A percentile compares a stretch with the other conserved stretches of the same genome.
These are phyloP conservation scores for Camelus bactrianus DNA, from an alignment of 2,113 vertebrate genomes.

Conservation along the genomic window DNA sequence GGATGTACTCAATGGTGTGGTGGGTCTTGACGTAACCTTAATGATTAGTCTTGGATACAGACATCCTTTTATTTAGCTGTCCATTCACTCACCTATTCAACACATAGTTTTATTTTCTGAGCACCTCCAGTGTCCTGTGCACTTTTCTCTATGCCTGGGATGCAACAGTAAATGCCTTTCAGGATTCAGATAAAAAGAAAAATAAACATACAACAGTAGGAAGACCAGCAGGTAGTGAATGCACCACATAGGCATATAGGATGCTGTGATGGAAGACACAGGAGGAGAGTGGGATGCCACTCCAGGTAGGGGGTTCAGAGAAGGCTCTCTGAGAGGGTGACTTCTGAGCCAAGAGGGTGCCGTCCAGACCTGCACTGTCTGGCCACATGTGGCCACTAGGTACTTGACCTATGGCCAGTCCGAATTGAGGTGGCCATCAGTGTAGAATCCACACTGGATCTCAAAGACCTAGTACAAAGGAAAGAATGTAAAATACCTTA, in stretches of 20 bases:
- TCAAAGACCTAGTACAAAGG: neutral
- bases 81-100: neutral
- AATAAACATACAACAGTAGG: neutral
- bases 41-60: neutral
- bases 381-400: neutral
- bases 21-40: neutral
- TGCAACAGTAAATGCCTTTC: neutral
- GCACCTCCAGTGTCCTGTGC: neutral
- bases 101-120: neutral
- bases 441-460: neutral
- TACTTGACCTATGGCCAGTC: neutral
- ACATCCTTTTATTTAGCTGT: neutral
- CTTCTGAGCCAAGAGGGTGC: neutral
- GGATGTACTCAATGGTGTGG: fast-evolving
- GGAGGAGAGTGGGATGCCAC: too few species aligned
- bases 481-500: neutral
- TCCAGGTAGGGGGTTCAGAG: neutral
- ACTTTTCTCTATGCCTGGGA: neutral
- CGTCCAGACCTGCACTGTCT: neutral
- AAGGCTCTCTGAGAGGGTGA: neutral
- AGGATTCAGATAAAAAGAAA: neutral
- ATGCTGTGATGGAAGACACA: neutral
- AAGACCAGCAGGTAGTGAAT: neutral
- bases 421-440: neutral
- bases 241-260: neutral